Evolutionary conservation across 1,140 invertebrate species (phyloP).

Genomic region (Theocolax elegans): DNA sequence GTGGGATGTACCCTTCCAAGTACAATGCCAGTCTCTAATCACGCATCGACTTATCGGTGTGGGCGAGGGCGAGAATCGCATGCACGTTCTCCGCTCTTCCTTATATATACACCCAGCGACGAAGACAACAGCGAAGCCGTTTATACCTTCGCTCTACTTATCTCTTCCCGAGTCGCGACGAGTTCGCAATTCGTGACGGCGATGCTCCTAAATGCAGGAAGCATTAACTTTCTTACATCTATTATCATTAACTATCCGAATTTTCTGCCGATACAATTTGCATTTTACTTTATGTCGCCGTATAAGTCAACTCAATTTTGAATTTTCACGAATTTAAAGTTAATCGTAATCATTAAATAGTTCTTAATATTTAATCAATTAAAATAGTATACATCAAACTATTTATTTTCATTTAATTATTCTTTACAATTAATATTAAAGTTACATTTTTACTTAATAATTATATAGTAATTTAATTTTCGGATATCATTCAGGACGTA

Average conservation of each 20-base stretch:
- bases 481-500: no score
- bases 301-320: no score
- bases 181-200: not conserved
- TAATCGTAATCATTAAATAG: no score
- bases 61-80: slow-evolving; percentile 50
- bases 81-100: slow-evolving; percentile 38
- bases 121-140: not conserved
- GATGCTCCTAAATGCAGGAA: slow-evolving; percentile 47
- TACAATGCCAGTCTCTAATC: slow-evolving; percentile 66
- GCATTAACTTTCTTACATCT: slow-evolving; percentile 46
- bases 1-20: slow-evolving; percentile 54
- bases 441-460: no score
- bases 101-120: not conserved
- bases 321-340: no score
- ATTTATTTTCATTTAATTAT: no score
- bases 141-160: slow-evolving; percentile 16
- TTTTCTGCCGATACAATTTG: not conserved
- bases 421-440: no score
- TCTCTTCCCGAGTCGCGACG: not conserved
- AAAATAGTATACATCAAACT: no score
- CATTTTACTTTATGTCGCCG: no score
- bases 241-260: not conserved
- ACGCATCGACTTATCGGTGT: slow-evolving; percentile 65
- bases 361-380: no score
- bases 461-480: no score